Conservation (phyloP, 2,113 vertebrate genomes). For the Ellobius talpinus region DNA sequence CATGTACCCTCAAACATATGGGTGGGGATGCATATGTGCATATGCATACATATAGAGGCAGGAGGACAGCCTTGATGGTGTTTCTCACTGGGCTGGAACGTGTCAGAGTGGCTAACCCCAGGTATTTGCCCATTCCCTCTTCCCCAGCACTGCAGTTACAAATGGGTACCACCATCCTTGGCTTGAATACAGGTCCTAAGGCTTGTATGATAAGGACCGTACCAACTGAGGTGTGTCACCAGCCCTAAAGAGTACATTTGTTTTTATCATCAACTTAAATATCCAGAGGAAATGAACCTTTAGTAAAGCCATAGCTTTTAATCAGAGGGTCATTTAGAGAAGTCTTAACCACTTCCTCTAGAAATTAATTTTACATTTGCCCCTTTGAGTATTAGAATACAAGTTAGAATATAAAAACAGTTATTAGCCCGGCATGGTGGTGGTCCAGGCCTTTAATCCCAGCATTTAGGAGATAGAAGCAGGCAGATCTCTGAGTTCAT, state of each 20-base stretch:
- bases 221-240: not conserved
- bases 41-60: not conserved
- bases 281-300: not conserved
- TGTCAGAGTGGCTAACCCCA: not conserved
- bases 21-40: not conserved
- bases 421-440: not conserved
- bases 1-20: no score
- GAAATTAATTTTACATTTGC: conserved; percentile 8
- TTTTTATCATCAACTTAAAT: not conserved
- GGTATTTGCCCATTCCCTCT: not conserved
- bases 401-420: conserved; percentile 33
- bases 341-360: not conserved
- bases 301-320: not conserved
- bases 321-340: not conserved
- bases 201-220: no score
- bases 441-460: not conserved
- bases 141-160: not conserved
- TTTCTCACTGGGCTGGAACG: not conserved
- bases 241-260: not conserved
- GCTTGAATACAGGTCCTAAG: not conserved
- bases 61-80: not conserved
- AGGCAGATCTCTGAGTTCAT: not conserved
- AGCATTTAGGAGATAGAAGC: not conserved
- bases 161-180: not conserved
- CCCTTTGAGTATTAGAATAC: conserved; percentile 8